Evolutionary conservation across 2,797 vertebrate genomes (phyloP).

Genomic region (Limosa lapponica): DNA sequence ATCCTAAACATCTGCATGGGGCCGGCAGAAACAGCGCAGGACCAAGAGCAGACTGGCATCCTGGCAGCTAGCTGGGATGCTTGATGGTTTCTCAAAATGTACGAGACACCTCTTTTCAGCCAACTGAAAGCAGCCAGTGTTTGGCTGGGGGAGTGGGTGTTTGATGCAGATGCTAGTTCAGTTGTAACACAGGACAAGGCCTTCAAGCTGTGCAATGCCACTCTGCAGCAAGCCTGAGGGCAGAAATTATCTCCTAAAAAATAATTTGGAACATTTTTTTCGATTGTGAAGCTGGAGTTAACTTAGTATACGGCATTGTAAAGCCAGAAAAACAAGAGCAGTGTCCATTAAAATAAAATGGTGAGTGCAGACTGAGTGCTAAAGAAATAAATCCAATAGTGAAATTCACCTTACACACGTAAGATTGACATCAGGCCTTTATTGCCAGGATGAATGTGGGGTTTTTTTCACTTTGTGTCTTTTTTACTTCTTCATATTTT

Average conservation of each 20-base stretch:
- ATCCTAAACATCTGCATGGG: not conserved
- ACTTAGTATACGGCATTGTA: not conserved
- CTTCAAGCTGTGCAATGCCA: not conserved
- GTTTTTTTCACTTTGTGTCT: not conserved
- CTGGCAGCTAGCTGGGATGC: not conserved
- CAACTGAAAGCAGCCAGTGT: not conserved
- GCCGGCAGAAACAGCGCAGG: not conserved
- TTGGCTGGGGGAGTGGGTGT: not conserved
- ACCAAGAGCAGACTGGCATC: not conserved
- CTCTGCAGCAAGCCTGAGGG: not conserved
- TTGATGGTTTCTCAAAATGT: not conserved
- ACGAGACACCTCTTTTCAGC: not conserved
- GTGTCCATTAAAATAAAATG: not conserved
- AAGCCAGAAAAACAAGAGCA: not conserved
- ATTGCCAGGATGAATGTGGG: not conserved
- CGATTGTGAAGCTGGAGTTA: not conserved
- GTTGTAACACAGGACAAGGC: not conserved
- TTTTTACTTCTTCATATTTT: not conserved
- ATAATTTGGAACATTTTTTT: not conserved
- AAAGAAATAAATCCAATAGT: not conserved
- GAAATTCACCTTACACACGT: not conserved
- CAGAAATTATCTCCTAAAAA: conserved; percentile 12
- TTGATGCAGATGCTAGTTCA: not conserved
- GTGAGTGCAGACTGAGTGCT: not conserved
- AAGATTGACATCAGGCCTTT: not conserved